These are phyloP conservation scores for Microchirus variegatus DNA, from an alignment of 2,797 vertebrate genomes.

Conservation along the genomic window DNA sequence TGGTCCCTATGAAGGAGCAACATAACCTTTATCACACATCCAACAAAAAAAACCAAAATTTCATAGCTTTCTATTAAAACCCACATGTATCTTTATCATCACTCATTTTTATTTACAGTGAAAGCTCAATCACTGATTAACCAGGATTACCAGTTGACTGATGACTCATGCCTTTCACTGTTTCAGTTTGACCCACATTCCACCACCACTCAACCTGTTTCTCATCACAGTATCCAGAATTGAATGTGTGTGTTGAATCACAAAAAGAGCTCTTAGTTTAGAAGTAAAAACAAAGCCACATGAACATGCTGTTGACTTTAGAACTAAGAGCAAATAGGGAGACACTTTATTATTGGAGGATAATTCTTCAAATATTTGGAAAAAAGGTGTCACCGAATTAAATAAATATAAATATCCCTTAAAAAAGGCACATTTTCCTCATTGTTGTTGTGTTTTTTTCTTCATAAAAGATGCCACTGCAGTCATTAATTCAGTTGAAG, in stretches of 20 bases:
- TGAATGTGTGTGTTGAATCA: slow-evolving; percentile 3
- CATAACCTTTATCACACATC: background rate
- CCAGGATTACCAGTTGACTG: no score
- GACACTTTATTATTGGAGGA: background rate
- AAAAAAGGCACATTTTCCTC: no score
- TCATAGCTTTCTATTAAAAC: no score
- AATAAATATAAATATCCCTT: no score
- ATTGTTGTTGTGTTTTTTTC: background rate
- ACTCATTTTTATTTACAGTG: no score
- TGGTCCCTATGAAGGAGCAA: slow-evolving; percentile 38
- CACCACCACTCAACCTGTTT: background rate
- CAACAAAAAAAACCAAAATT: background rate
- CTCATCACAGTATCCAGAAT: background rate
- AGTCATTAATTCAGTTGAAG: slow-evolving; percentile 1
- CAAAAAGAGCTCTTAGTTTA: background rate
- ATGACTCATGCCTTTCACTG: no score
- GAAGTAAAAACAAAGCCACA: background rate
- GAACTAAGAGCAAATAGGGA: background rate
- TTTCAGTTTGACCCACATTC: slow-evolving; percentile 5
- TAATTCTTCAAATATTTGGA: no score
- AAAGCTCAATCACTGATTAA: no score
- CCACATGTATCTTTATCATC: no score
- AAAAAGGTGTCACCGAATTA: no score
- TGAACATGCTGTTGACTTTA: background rate
- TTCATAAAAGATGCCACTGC: background rate